Evolutionary conservation across 2,113 vertebrate species (phyloP), one percentile per base, ranked within the genome.

Genomic region (Mirounga angustirostris): DNA sequence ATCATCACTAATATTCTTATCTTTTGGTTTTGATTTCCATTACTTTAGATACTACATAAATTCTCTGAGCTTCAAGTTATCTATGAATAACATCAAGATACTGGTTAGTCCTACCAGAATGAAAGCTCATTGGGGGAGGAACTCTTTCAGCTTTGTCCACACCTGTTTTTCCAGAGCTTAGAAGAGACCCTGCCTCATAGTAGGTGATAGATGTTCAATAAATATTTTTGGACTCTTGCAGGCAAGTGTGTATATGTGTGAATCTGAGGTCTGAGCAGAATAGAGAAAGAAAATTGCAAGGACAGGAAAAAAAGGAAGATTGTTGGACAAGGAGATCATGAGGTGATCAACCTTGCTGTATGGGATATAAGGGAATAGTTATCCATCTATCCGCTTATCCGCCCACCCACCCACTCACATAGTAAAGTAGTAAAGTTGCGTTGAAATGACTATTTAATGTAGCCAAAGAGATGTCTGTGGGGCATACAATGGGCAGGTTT

Each of bases 21-120:
- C 18, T 92, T 82, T 94, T 2, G 80, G n/a, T 63, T 63, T 84
- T 5, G 9, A 63, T 21, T 58, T 93, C 30, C 83, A 22, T 91
- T 19, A 65, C 52, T 85, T 93, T 82, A 22, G 19, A 61, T 91
- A n/a, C 5, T 63, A 61, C 1, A 46, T 36, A 84, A 87, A 1
- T 46, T 87, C 73, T 76, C 78, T 89, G 54, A 91, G 30, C 4
- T 85, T 93, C 40, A 88, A 56, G 26, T 89, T 96, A 33, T 76
- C 52, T 43, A 56, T 40, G 3, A 94, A 28, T 90, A 74, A 50
- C 22, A 82, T 78, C 11, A 22, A 95, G 40, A 59, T 65, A 83
- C 82, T 83, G 14, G 76, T 90, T 63, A 73, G 19, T 73, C 26
- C 40, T 50, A 74, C 33, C 54, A 76, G 50, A 90, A 76, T 28